A percentile compares a stretch with the other conserved stretches of the same genome.
Conservation (phyloP, 2,797 vertebrate species). For the Philypnodon macrostomus region DNA sequence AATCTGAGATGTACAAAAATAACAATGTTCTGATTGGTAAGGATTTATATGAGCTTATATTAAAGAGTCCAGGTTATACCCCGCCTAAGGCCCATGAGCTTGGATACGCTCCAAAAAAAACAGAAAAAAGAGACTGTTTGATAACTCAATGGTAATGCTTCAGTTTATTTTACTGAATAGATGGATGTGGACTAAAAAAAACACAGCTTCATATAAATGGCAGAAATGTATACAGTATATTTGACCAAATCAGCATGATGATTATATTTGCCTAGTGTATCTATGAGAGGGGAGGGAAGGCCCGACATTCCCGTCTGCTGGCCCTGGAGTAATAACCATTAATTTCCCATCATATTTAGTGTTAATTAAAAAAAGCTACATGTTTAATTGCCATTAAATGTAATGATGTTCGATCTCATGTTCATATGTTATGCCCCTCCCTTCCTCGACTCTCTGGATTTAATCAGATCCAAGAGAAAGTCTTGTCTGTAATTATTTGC, state of each 20-base stretch:
- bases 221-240: background rate
- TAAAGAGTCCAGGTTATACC: too few relatives aligned
- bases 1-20: too few relatives aligned
- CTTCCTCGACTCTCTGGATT: conserved; percentile 71
- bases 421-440: conserved; percentile 71
- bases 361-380: conserved; percentile 80
- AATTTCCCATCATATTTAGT: conserved; percentile 77
- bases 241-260: background rate
- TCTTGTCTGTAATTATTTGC: conserved; percentile 74
- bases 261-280: conserved; percentile 32
- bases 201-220: background rate
- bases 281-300: conserved; percentile 26
- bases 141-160: too few relatives aligned
- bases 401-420: conserved; percentile 80
- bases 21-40: too few relatives aligned
- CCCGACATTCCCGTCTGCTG: conserved; percentile 50
- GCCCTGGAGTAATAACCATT: conserved; percentile 73
- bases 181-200: too few relatives aligned
- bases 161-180: too few relatives aligned
- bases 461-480: conserved; percentile 74
- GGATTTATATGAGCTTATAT: too few relatives aligned
- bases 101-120: too few relatives aligned
- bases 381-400: conserved; percentile 79
- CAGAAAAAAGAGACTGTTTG: too few relatives aligned
- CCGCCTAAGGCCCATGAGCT: too few relatives aligned